Percentiles rank a stretch among this genome's conserved stretches.
These are phyloP conservation scores for Drosophila engyochracea DNA, from an alignment of 2,888 invertebrate species.

Conservation along the genomic window DNA sequence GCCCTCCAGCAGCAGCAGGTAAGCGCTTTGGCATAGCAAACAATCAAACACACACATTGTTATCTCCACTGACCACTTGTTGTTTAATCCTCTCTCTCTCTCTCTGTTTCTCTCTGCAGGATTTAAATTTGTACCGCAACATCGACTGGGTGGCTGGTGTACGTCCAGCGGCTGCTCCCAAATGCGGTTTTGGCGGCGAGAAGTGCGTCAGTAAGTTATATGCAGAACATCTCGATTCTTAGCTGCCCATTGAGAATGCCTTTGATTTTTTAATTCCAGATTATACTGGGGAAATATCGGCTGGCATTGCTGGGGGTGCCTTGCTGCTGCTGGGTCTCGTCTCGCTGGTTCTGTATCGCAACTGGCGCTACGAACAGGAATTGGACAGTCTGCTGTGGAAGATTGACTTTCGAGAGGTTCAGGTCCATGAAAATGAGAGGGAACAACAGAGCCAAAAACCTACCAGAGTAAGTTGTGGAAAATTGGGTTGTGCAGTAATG, in stretches of 20 bases:
- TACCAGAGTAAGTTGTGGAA: constrained; percentile 78
- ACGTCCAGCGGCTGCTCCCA: constrained; percentile 93
- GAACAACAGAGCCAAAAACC: constrained; percentile 85
- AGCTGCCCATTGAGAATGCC: too few species aligned
- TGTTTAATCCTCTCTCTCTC: constrained; percentile 7
- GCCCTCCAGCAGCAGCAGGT: constrained; percentile 66
- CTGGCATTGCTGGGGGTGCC: constrained; percentile 92
- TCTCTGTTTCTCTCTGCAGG: constrained; percentile 86
- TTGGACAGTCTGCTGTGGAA: constrained; percentile 97
- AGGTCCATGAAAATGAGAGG: constrained; percentile 88
- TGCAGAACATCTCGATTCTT: neutral
- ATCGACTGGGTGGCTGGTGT: constrained; percentile 91
- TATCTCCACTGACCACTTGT: constrained; percentile 2
- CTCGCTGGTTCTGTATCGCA: constrained; percentile 92
- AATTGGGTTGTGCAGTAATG: neutral
- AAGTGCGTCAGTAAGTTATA: constrained; percentile 94
- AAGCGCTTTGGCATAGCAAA: constrained; percentile 55
- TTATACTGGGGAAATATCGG: constrained; percentile 93
- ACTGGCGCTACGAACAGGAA: constrained; percentile 97
- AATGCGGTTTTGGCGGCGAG: constrained; percentile 95
- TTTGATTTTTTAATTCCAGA: constrained; percentile 86
- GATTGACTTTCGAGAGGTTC: constrained; percentile 95
- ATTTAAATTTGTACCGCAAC: constrained; percentile 89
- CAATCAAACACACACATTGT: neutral
- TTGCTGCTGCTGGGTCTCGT: constrained; percentile 90